Conservation (phyloP, 2,113 vertebrate genomes). For the Corvus cornix region DNA sequence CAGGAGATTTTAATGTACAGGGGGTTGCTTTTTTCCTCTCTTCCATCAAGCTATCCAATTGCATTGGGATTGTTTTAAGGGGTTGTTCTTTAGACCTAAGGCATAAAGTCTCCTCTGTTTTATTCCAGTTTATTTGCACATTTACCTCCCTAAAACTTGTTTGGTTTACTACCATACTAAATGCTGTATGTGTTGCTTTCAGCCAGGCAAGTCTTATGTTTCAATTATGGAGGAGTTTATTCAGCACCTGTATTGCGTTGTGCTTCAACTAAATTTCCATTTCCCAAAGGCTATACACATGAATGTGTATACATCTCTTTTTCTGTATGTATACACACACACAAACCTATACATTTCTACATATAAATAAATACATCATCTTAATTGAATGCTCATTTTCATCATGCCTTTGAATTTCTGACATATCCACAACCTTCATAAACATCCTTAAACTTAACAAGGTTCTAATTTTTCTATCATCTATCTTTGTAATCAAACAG, state of each 20-base stretch:
- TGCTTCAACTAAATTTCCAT: conserved; percentile 58
- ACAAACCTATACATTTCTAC: background rate
- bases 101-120: conserved; percentile 18
- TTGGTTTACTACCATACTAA: conserved; percentile 60
- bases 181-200: conserved; percentile 55
- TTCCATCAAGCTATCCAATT: conserved; percentile 16
- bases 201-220: conserved; percentile 56
- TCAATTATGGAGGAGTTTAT: conserved; percentile 67
- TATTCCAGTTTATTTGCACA: conserved; percentile 25
- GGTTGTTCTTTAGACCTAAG: conserved; percentile 25
- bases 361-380: background rate
- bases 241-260: conserved; percentile 50
- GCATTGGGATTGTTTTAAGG: conserved; percentile 40
- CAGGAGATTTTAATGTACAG: background rate
- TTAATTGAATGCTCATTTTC: background rate
- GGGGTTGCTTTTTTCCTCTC: background rate
- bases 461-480: conserved; percentile 28
- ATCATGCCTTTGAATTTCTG: background rate
- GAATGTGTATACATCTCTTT: background rate
- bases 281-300: conserved; percentile 56
- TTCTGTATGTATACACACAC: background rate
- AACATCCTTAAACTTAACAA: background rate
- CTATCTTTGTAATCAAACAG: background rate
- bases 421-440: background rate
- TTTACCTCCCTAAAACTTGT: conserved; percentile 56